A percentile compares a stretch with the other conserved stretches of the same genome.
Evolutionary conservation across 2,113 vertebrate species (phyloP).

Genomic region (Nycticorax nycticorax): DNA sequence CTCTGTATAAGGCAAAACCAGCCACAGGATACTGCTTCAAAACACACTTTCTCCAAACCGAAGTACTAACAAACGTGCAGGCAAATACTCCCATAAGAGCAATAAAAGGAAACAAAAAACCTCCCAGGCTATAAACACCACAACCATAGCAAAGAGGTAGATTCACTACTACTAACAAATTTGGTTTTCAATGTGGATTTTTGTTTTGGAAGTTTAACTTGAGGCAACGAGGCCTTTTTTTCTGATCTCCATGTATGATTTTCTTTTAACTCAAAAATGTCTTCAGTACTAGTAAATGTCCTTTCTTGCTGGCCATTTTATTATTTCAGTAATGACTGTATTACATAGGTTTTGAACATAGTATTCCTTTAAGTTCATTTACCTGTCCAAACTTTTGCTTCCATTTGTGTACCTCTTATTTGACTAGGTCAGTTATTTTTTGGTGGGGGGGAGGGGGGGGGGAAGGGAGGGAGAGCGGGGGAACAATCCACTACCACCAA

Average conservation of each 20-base stretch:
- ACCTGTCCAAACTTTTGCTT: background rate
- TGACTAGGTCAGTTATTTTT: background rate
- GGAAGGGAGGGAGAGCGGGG: rapidly evolving
- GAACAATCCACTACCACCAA: background rate
- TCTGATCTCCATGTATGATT: background rate
- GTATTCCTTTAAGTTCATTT: background rate
- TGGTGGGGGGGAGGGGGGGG: too few species aligned
- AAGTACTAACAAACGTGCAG: background rate
- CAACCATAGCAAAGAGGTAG: background rate
- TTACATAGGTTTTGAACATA: background rate
- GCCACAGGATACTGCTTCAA: background rate
- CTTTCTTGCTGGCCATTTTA: background rate
- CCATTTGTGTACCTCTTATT: background rate
- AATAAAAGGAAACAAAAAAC: background rate
- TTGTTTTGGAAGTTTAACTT: background rate
- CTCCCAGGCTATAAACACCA: background rate
- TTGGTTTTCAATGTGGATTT: rapidly evolving
- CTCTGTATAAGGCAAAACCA: background rate
- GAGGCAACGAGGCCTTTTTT: background rate
- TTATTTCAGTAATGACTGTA: background rate
- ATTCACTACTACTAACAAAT: background rate
- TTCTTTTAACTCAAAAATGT: background rate
- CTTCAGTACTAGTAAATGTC: background rate
- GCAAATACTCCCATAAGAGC: background rate
- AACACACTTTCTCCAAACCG: background rate